Base-by-base conservation (phyloP, 2,888 invertebrate genomes). In the Rhimphoctona megacephalus region DNA sequence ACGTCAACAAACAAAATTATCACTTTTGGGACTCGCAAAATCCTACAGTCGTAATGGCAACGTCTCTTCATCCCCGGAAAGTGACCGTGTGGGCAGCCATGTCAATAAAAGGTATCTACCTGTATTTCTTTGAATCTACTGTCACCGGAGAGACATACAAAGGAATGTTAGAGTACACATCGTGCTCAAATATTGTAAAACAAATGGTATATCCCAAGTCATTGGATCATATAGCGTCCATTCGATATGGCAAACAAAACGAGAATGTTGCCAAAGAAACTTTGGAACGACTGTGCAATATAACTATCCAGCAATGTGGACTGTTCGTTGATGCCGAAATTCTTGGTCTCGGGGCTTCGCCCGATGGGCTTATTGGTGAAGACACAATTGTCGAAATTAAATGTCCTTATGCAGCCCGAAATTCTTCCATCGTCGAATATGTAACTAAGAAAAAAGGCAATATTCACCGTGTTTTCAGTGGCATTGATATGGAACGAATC, bases 271-370 rank as follows among this genome's bases (percentile, higher is more conserved):
- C 64, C 14, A 43, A 33, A 52, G 19, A 73, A 73, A 25, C 25
- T 46, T 33, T 76, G 6, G 4, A 76, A 3, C 30, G 64, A 3
- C 17, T 19, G 17, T 17, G 64, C 4, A 19, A n/a, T 6, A 33
- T 61, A 7, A n/a, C n/a, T 17, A 22, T 77, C 46, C 49, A 66
- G 39, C 49, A n/a, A 22, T 77, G 66, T n/a, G 77, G 77, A 7
- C 36, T 77, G 33, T 77, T 77, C 43, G 66, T 77, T 2, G 77
- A 77, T 52, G 14, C 46, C 3, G 66, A 77, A 66, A 64, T 77
- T 33, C 17, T 66, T 25, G 64, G 76, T 19, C 46, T 64, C 11
- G 76, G 76, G 8, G 76, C 76, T 30, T 64, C 76, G 3, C 76
- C 76, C 5, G 76, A 76, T 30, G 76, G 76, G 9, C 39, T 76